Percentiles rank a stretch among this genome's conserved stretches.
These are phyloP conservation scores for Morus bassanus DNA, from an alignment of 2,797 vertebrate species.

Conservation along the genomic window DNA sequence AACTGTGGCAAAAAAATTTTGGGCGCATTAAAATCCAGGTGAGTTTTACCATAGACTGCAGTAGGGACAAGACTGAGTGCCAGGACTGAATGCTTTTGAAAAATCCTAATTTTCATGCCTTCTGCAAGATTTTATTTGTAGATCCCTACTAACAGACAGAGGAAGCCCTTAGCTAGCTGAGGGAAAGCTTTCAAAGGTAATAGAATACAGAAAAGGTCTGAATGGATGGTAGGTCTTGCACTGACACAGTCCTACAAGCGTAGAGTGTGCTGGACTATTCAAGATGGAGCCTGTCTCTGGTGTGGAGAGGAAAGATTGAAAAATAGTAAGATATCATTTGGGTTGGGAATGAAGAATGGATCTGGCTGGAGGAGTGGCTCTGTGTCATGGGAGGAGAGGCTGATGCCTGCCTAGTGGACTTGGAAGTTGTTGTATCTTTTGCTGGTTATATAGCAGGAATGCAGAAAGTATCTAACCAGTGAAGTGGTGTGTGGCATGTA, in stretches of 20 bases:
- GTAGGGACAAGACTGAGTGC: background rate
- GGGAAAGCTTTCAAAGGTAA: background rate
- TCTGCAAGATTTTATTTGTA: background rate
- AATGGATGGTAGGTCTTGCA: background rate
- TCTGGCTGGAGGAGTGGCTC: background rate
- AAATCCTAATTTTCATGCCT: background rate
- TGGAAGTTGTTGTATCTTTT: background rate
- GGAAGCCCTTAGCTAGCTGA: background rate
- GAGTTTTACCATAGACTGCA: background rate
- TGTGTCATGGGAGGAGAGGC: fast-evolving
- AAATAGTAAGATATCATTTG: background rate
- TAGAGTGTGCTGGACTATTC: background rate
- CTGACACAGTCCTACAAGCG: background rate
- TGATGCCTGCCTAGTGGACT: background rate
- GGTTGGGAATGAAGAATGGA: background rate
- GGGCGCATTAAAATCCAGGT: too few relatives aligned
- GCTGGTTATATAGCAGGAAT: background rate
- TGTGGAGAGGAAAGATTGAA: background rate
- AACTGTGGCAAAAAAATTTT: background rate
- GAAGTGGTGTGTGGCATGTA: background rate
- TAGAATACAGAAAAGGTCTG: background rate
- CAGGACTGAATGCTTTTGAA: background rate
- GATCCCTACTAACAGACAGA: background rate
- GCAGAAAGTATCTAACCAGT: background rate
- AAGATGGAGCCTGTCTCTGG: background rate